These are phyloP conservation scores for Geococcyx californianus DNA, from an alignment of 2,113 vertebrate genomes.

Conservation along the genomic window DNA sequence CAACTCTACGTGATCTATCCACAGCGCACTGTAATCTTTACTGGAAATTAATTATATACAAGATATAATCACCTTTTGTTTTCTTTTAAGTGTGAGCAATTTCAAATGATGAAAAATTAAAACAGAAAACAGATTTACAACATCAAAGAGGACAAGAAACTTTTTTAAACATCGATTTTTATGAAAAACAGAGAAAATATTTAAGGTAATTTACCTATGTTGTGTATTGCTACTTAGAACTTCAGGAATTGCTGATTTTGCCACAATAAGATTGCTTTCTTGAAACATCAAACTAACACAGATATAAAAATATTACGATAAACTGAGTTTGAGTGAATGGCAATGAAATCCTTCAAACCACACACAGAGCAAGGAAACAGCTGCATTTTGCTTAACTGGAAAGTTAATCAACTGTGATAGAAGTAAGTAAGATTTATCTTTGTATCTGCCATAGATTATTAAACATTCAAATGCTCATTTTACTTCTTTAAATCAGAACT, in stretches of 20 bases:
- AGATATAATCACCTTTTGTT: conserved; percentile 22
- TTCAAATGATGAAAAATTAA: conserved; percentile 15
- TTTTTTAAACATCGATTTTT: background rate
- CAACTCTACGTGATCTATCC: background rate
- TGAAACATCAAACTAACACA: background rate
- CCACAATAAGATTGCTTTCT: background rate
- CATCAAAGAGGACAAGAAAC: conserved; percentile 3
- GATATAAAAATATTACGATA: conserved; percentile 17
- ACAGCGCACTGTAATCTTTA: background rate
- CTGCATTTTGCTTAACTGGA: conserved; percentile 45
- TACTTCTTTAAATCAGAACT: background rate
- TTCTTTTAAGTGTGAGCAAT: background rate
- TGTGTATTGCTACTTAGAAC: background rate
- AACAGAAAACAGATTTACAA: conserved; percentile 26
- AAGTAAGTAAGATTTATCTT: conserved; percentile 37
- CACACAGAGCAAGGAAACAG: conserved; percentile 27
- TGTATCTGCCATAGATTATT: conserved; percentile 24
- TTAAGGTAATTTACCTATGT: background rate
- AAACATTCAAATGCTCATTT: conserved; percentile 34
- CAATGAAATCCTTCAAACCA: background rate
- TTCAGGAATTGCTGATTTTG: conserved; percentile 7
- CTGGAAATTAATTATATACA: background rate
- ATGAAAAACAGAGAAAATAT: background rate
- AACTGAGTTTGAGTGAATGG: background rate
- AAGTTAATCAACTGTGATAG: conserved; percentile 44